phyloP scores from a whole-genome alignment of 2,888 invertebrate species.

The Ennomos quercinarius region DNA sequence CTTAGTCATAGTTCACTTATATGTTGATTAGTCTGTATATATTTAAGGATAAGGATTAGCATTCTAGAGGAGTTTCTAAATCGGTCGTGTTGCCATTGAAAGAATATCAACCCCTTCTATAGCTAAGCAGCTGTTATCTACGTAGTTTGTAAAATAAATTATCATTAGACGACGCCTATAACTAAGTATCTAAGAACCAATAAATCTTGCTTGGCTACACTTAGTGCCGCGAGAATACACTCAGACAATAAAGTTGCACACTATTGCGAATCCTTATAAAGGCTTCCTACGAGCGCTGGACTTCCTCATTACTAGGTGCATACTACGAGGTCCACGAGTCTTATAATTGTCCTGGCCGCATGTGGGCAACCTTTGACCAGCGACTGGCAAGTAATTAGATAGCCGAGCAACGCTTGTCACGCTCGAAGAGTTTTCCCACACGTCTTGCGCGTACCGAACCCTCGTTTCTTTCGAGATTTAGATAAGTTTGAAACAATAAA shows the following conservation, averaged over 20 bases:
- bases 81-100: too few relatives aligned
- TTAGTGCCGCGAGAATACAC: too few relatives aligned
- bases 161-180: slow-evolving; percentile 22
- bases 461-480: slow-evolving; percentile 57
- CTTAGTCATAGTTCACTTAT: too few relatives aligned
- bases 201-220: slow-evolving; percentile 21
- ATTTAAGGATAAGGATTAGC: not conserved
- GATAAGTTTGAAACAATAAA: slow-evolving; percentile 42
- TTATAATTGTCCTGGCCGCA: slow-evolving; percentile 39
- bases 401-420: slow-evolving; percentile 61
- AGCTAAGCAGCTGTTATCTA: not conserved
- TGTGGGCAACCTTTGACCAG: slow-evolving; percentile 63
- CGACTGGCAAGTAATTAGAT: slow-evolving; percentile 69
- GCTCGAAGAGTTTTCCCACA: slow-evolving; percentile 64
- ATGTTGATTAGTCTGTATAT: too few relatives aligned
- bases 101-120: not conserved
- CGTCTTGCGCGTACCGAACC: slow-evolving; percentile 52
- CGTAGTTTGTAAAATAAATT: too few relatives aligned
- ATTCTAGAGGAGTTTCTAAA: not conserved
- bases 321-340: slow-evolving; percentile 15
- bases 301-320: slow-evolving; percentile 54
- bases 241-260: slow-evolving; percentile 57
- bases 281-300: slow-evolving; percentile 38
- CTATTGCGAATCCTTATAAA: slow-evolving; percentile 43
- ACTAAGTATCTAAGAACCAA: slow-evolving; percentile 27